A percentile compares a stretch with the other conserved stretches of the same genome.
Evolutionary conservation across 1,140 invertebrate species (phyloP).

Genomic region (Amyelois transitella): DNA sequence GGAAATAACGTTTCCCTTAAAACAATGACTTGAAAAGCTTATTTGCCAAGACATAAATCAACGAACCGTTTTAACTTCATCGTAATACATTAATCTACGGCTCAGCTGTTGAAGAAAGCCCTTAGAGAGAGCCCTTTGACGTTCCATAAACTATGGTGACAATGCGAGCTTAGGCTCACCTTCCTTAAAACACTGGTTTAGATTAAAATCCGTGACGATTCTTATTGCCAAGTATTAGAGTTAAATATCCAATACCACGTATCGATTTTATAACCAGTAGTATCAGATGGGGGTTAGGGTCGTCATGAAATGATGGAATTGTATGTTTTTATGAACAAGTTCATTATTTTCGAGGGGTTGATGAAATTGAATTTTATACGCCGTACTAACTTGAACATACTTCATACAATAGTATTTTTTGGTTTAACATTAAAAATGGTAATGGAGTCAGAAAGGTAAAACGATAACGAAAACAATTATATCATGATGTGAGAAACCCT

Average conservation of each 20-base stretch:
- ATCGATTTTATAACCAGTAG: neutral
- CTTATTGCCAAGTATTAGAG: neutral
- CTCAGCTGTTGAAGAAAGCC: constrained; percentile 49
- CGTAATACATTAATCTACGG: constrained; percentile 44
- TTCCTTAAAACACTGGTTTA: neutral
- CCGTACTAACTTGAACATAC: neutral
- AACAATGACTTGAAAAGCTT: constrained; percentile 11
- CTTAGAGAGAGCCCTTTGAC: constrained; percentile 22
- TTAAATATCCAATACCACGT: neutral
- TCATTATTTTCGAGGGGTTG: neutral
- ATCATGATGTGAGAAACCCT: too few species aligned
- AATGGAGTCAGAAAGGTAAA: too few species aligned
- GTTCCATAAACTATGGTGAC: constrained; percentile 36
- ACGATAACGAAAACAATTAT: too few species aligned
- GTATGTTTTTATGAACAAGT: neutral
- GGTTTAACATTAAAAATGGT: too few species aligned
- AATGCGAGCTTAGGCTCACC: constrained; percentile 18
- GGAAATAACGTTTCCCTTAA: neutral
- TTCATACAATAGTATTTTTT: neutral
- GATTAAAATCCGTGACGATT: neutral
- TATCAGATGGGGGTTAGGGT: neutral
- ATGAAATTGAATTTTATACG: neutral
- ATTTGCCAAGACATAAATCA: constrained; percentile 33
- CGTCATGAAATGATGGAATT: neutral
- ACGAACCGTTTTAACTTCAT: constrained; percentile 35